A percentile compares a stretch with the other conserved stretches of the same genome.
Conservation (phyloP, 2,888 invertebrate species). For the Deilephila elpenor region DNA sequence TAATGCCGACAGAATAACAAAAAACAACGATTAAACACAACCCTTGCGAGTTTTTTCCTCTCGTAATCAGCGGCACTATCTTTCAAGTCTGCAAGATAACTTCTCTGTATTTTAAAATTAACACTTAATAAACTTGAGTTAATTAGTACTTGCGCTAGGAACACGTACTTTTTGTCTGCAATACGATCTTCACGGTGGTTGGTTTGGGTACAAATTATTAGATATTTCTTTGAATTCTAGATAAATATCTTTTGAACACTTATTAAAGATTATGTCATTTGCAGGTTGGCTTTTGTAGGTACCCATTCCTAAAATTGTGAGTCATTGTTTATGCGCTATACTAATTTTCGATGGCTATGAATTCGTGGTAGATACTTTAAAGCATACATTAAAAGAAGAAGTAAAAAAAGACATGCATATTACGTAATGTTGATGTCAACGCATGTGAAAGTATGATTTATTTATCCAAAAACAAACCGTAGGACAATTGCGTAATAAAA, state of each 20-base stretch:
- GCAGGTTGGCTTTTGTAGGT: too few relatives aligned
- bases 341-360: too few relatives aligned
- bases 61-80: conserved; percentile 61
- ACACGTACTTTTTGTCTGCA: conserved; percentile 11
- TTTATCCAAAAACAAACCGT: neutral
- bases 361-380: too few relatives aligned
- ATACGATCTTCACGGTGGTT: conserved; percentile 19
- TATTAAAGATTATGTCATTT: too few relatives aligned
- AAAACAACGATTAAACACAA: conserved; percentile 66
- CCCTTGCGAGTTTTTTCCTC: conserved; percentile 64
- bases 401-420: too few relatives aligned
- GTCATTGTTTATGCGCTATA: too few relatives aligned
- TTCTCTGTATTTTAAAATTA: conserved; percentile 45
- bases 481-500: neutral
- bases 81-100: conserved; percentile 63
- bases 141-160: conserved; percentile 17
- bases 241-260: neutral
- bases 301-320: too few relatives aligned
- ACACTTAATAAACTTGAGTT: conserved; percentile 34
- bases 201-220: neutral
- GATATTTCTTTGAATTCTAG: neutral
- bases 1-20: conserved; percentile 63
- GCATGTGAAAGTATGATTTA: neutral
- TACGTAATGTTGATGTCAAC: neutral
- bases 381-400: too few relatives aligned